Conservation (phyloP, 2,797 vertebrate species). For the Garrulus glandarius region DNA sequence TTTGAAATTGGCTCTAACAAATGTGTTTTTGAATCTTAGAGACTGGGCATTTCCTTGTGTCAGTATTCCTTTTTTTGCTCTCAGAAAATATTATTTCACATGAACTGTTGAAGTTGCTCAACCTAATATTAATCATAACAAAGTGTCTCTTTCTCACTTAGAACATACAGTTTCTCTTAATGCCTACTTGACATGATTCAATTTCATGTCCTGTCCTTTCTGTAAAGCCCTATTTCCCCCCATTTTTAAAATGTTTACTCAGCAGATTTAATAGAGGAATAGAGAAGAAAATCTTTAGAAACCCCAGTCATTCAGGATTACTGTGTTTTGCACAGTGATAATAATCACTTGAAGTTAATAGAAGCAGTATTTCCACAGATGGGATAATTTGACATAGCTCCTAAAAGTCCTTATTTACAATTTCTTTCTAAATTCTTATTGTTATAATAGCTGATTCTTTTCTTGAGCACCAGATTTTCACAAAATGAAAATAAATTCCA, state of each 20-base stretch:
- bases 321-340: background rate
- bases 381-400: background rate
- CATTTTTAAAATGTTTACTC: background rate
- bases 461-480: background rate
- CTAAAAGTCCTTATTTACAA: background rate
- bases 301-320: background rate
- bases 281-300: background rate
- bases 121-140: background rate
- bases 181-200: background rate
- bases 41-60: background rate
- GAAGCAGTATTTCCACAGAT: background rate
- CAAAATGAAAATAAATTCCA: background rate
- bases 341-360: background rate
- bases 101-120: background rate
- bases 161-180: background rate
- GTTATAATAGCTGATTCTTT: background rate
- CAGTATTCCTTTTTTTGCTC: background rate
- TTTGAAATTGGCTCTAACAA: background rate
- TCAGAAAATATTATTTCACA: background rate
- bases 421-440: background rate
- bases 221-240: background rate
- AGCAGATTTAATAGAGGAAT: background rate
- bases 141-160: background rate
- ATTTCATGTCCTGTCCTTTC: background rate
- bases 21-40: background rate